phyloP scores from a whole-genome alignment of 2,797 vertebrate species.

The Pyrocephalus nanus region DNA sequence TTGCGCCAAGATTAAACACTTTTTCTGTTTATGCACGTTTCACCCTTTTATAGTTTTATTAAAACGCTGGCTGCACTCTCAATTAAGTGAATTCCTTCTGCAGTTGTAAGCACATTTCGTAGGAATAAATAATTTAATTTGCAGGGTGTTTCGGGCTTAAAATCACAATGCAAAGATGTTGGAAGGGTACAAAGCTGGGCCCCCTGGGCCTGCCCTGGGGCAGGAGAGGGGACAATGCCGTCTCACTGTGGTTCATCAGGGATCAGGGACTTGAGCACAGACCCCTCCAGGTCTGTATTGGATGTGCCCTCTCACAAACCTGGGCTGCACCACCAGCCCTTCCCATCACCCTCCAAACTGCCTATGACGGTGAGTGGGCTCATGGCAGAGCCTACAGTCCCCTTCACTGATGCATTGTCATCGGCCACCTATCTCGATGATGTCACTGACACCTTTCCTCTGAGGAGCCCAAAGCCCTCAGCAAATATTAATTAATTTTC shows the following conservation, averaged over 20 bases:
- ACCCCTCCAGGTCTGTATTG: background rate
- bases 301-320: rapidly evolving
- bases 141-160: background rate
- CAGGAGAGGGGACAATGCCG: rapidly evolving
- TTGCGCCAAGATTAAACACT: constrained; percentile 27
- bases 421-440: rapidly evolving
- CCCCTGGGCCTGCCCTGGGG: background rate
- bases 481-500: background rate
- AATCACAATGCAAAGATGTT: background rate
- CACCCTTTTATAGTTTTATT: constrained; percentile 47
- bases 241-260: background rate
- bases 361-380: rapidly evolving
- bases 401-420: rapidly evolving
- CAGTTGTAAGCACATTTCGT: constrained; percentile 18
- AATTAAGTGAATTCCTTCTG: constrained; percentile 25
- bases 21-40: constrained; percentile 21
- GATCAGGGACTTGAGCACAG: rapidly evolving
- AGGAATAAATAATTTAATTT: constrained; percentile 27
- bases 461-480: background rate
- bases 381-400: rapidly evolving
- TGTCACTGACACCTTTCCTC: background rate
- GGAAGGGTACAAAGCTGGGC: background rate
- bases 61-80: constrained; percentile 37
- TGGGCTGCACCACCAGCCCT: background rate
- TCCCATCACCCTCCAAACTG: background rate